Base-by-base conservation (phyloP, 1,140 invertebrate genomes). In the Drosophila chauvacae region DNA sequence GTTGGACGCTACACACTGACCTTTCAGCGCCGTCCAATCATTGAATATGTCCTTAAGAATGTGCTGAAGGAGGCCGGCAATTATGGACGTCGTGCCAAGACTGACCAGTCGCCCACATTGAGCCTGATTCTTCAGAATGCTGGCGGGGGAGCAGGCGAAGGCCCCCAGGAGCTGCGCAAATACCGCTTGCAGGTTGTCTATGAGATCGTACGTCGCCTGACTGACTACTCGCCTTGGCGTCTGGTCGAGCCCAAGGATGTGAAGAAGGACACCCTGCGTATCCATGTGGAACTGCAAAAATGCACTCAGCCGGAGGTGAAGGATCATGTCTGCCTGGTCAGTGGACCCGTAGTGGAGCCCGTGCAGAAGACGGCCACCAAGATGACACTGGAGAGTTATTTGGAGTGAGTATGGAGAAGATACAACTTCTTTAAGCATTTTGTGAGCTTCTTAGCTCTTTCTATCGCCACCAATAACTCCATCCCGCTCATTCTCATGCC, bases 271-370 rank as follows among this genome's bases (percentile, higher is more conserved):
- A 79, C 81, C 16, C 4, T 90, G 2, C 18, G 14, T 1, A 18
- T 88, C 7, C 18, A 4, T n/a, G 58, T 88, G 5, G 53, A 81
- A 14, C 14, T 51, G n/a, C 26, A n/a, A 2, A 53, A 68, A 11
- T 39, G 55, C 39, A 44, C 14, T 1, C 7, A 11, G 4, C 4
- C n/a, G 0, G 9, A 35, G 18, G 30, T 14, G 1, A 37, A 47
- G 23, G 35, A 60, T 2, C 47, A 33, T n/a, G 59, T 84, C 0
- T 53, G 50, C 14, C 9, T 88, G 6, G 48, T 71, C 1, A 73
- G 81, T 16, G 81, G 81, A 6, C 70, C 78, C 1, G 85, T 90
- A 0, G n/a, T 85, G 6, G 85, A 90, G 48, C 81, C 85, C 1
- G 48, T 37, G 9, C 76, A 18, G 5, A 90, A 74, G 26, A 68